Conservation (phyloP, 1,140 invertebrate species). For the Mamestra configurata region DNA sequence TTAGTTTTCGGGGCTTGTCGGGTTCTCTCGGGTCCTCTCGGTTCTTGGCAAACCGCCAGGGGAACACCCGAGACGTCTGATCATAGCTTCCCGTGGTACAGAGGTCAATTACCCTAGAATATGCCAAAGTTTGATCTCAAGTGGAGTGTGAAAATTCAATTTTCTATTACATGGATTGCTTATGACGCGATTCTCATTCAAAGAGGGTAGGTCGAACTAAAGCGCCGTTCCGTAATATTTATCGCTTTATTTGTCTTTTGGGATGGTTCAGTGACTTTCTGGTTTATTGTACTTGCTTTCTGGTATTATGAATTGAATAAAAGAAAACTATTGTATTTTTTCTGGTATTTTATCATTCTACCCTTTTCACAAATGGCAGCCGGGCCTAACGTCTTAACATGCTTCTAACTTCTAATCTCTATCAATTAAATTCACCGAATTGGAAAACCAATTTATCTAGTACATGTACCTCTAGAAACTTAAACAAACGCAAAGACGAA, state of each 20-base stretch:
- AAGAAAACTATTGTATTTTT: too few relatives aligned
- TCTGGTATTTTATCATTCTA: too few relatives aligned
- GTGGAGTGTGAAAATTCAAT: conserved; percentile 36
- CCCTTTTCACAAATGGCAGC: too few relatives aligned
- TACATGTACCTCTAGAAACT: too few relatives aligned
- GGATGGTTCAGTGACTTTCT: not conserved
- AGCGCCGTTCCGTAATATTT: conserved; percentile 11
- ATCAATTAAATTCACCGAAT: too few relatives aligned
- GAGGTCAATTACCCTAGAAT: conserved; percentile 30
- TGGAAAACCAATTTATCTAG: too few relatives aligned
- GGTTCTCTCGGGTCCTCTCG: not conserved
- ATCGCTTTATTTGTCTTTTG: conserved; percentile 8
- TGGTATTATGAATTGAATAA: not conserved
- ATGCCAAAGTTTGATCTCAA: conserved; percentile 19
- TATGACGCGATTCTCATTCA: not conserved
- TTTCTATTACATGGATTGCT: conserved; percentile 12
- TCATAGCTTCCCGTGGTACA: not conserved
- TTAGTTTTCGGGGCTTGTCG: conserved; percentile 1
- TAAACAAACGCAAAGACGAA: too few relatives aligned
- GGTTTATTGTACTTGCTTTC: not conserved
- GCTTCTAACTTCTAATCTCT: too few relatives aligned
- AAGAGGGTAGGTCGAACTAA: not conserved
- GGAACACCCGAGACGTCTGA: conserved; percentile 5
- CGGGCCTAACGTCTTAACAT: too few relatives aligned
- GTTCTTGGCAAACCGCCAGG: conserved; percentile 8